These are phyloP conservation scores for Hemithea aestivaria DNA, from an alignment of 2,888 invertebrate species.

Conservation along the genomic window DNA sequence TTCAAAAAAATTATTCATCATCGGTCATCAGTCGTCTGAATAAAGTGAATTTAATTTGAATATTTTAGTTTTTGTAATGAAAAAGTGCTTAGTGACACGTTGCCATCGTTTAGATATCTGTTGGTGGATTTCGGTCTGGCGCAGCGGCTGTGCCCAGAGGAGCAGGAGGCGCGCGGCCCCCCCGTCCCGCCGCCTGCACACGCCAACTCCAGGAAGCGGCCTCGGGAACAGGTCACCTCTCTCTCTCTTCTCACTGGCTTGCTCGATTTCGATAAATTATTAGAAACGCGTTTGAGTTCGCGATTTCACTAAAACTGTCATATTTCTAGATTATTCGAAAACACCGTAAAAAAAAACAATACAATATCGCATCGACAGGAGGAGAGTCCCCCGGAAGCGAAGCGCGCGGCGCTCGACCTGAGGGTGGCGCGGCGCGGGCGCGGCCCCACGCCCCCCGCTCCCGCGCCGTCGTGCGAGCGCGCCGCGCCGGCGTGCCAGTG, in stretches of 20 bases:
- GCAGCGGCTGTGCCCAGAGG: conserved; percentile 74
- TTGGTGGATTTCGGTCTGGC: conserved; percentile 95
- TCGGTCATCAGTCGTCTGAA: too few species aligned
- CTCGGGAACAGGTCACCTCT: conserved; percentile 46
- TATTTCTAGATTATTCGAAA: too few species aligned
- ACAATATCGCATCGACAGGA: too few species aligned
- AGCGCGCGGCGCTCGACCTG: conserved; percentile 56
- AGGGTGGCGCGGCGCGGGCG: conserved; percentile 28
- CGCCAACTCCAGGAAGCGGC: conserved; percentile 38
- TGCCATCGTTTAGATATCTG: conserved; percentile 83
- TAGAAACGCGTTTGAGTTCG: too few species aligned
- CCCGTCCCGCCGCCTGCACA: conserved; percentile 24
- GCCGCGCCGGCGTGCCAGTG: conserved; percentile 77
- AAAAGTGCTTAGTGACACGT: too few species aligned
- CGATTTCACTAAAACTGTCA: too few species aligned
- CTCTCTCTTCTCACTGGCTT: too few species aligned
- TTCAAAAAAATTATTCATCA: too few species aligned
- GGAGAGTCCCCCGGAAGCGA: conserved; percentile 37
- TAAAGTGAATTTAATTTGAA: too few species aligned
- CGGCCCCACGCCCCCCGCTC: conserved; percentile 1
- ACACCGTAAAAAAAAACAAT: too few species aligned
- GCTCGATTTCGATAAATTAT: too few species aligned
- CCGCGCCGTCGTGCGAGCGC: conserved; percentile 11
- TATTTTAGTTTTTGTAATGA: too few species aligned
- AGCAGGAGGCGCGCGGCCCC: conserved; percentile 41